A percentile compares a stretch with the other conserved stretches of the same genome.
Conservation (phyloP, 2,113 vertebrate genomes). For the Pimephales promelas region DNA sequence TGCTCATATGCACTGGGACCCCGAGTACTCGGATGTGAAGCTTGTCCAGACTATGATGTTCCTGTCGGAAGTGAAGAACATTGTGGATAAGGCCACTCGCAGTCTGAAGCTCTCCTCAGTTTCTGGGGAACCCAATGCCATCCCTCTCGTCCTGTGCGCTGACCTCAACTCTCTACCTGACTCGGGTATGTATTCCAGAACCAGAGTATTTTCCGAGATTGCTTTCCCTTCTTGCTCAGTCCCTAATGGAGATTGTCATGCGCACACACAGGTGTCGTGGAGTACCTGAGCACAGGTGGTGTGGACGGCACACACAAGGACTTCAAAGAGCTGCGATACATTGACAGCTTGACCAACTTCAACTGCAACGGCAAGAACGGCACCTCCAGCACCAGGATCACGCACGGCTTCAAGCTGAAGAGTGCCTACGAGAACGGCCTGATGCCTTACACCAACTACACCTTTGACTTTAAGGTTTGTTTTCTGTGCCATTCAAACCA, state of each 20-base stretch:
- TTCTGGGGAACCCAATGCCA: slow-evolving; percentile 89
- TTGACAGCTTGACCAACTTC: slow-evolving; percentile 97
- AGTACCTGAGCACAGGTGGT: slow-evolving; percentile 94
- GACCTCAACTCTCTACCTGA: slow-evolving; percentile 98
- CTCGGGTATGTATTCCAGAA: slow-evolving; percentile 81
- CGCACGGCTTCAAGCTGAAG: slow-evolving; percentile 97
- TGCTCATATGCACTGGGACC: slow-evolving; percentile 99
- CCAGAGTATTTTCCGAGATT: not conserved
- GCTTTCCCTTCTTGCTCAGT: not conserved
- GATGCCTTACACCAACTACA: slow-evolving; percentile 99
- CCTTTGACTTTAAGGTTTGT: slow-evolving; percentile 93
- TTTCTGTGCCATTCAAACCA: not conserved
- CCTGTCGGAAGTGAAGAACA: slow-evolving; percentile 96
- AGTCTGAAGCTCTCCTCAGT: slow-evolving; percentile 86
- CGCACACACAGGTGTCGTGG: slow-evolving; percentile 86
- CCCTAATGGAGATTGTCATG: not conserved
- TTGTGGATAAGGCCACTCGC: slow-evolving; percentile 95
- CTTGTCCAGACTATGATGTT: slow-evolving; percentile 99
- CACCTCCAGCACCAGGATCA: slow-evolving; percentile 92
- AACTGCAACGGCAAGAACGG: slow-evolving; percentile 95
- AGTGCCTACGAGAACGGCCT: slow-evolving; percentile 96
- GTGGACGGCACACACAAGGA: slow-evolving; percentile 98
- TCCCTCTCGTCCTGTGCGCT: slow-evolving; percentile 95
- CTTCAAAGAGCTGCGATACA: slow-evolving; percentile 97
- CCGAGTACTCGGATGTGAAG: slow-evolving; percentile 96